Evolutionary conservation across 2,113 vertebrate species (phyloP), one percentile per base, ranked within the genome.

Genomic region (Leuciscus idus): DNA sequence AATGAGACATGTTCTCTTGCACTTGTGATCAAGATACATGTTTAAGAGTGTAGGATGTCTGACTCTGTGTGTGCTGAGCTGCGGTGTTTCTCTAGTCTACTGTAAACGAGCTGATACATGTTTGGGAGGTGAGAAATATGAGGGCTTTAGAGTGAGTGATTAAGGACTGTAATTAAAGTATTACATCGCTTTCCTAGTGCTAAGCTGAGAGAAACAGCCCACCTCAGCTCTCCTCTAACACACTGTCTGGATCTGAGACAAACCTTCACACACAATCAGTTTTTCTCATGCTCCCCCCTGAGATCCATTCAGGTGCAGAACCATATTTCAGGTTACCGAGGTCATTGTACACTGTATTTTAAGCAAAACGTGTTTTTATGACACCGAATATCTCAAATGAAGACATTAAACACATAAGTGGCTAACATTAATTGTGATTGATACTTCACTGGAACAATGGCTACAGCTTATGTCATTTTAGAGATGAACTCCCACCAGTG

Each of bases 81-180:
- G 73, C 59, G 39, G 78, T 87, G 86, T 72, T 89, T 52, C 87
- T 85, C 74, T 52, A 85, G 88, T 84, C 85, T 87, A 77, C 87
- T 85, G 83, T 83, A 85, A 83, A 70, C 87, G 84, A 85, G 88
- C 87, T 85, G 80, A 74, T 89, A 90, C 89, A 88, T 76, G 89
- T 90, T 55, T 85, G 73, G 64, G 78, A 50, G 74, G 80, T 87
- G 85, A 84, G 87, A 90, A 88, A 88, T 88, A 90, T 90, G 85
- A 90, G 85, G 84, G 75, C 74, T 90, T 88, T 85, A 78, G 89
- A 81, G 86, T 83, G 79, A 85, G 80, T 88, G 87, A 90, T 88
- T 85, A 88, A 90, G 83, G 84, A 57, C 87, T 88, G 89, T 90
- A 90, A 90, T 90, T 90, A 90, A 90, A 90, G 89, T 90, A 90